Percentiles rank a stretch among this genome's conserved stretches.
Conservation (phyloP, 23 tunicate species). For the Pegea sp. region DNA sequence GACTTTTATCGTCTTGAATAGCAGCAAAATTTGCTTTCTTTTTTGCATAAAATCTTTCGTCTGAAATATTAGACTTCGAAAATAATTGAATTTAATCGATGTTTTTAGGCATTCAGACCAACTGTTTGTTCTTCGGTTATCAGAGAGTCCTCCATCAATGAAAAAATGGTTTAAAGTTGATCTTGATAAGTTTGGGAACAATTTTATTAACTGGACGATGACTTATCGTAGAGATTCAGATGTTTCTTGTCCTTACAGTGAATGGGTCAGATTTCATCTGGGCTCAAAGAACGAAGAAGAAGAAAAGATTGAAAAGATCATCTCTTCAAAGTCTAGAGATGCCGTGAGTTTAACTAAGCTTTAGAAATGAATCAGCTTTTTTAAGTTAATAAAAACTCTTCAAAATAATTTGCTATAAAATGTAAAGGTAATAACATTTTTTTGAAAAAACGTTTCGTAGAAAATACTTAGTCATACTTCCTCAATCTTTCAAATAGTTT, state of each 20-base stretch:
- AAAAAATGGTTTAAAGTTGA: background rate
- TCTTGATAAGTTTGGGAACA: background rate
- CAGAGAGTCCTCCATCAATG: background rate
- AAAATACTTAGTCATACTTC: too few relatives aligned
- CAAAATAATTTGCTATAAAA: too few relatives aligned
- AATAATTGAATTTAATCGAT: background rate
- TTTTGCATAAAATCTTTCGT: background rate
- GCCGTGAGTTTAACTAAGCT: background rate
- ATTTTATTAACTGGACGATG: background rate
- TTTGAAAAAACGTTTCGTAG: too few relatives aligned
- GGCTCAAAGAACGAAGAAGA: background rate
- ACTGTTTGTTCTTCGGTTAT: background rate
- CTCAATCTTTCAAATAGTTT: too few relatives aligned
- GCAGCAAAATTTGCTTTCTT: too few relatives aligned
- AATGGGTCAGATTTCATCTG: background rate
- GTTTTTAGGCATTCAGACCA: background rate
- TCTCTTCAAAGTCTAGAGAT: background rate
- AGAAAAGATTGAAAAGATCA: background rate
- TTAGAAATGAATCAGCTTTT: too few relatives aligned
- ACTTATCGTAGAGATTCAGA: background rate
- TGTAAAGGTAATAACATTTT: too few relatives aligned
- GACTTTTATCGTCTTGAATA: too few relatives aligned
- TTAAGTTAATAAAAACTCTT: too few relatives aligned
- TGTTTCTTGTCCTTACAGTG: background rate
- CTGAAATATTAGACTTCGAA: background rate